A percentile compares a stretch with the other conserved stretches of the same genome.
phyloP scores from a whole-genome alignment of 2,888 invertebrate genomes.

The Myopa testacea region DNA sequence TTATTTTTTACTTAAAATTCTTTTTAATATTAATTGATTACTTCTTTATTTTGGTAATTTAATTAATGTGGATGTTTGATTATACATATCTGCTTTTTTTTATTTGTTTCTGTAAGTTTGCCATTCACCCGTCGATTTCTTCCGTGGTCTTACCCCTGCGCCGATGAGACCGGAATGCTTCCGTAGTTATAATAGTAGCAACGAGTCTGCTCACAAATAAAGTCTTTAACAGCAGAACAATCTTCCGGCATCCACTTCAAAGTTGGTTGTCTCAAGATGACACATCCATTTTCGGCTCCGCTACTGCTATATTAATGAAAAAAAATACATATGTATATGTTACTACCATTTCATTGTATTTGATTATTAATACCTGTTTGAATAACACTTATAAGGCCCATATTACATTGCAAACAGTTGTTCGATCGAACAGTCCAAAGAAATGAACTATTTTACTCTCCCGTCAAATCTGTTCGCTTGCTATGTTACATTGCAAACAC shows the following conservation, averaged over 20 bases:
- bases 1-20: constrained; percentile 45
- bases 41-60: constrained; percentile 43
- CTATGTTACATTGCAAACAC: too few relatives aligned
- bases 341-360: too few relatives aligned
- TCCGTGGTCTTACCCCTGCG: constrained; percentile 84
- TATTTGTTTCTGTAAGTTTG: constrained; percentile 38
- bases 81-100: constrained; percentile 42
- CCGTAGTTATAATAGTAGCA: constrained; percentile 93
- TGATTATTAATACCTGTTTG: too few relatives aligned
- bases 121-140: constrained; percentile 49
- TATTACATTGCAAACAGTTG: too few relatives aligned
- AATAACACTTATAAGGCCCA: too few relatives aligned
- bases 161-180: constrained; percentile 88
- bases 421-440: too few relatives aligned
- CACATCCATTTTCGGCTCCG: constrained; percentile 78
- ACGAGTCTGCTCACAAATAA: constrained; percentile 90
- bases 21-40: constrained; percentile 47
- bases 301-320: constrained; percentile 70
- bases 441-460: too few relatives aligned
- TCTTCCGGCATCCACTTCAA: constrained; percentile 87
- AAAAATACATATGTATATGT: not conserved
- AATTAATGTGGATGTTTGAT: constrained; percentile 37
- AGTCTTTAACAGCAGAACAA: constrained; percentile 85
- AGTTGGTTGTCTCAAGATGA: constrained; percentile 80
- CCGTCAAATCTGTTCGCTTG: too few relatives aligned